phyloP scores from a whole-genome alignment of 2,888 invertebrate species.

The Anticlea derivata region DNA sequence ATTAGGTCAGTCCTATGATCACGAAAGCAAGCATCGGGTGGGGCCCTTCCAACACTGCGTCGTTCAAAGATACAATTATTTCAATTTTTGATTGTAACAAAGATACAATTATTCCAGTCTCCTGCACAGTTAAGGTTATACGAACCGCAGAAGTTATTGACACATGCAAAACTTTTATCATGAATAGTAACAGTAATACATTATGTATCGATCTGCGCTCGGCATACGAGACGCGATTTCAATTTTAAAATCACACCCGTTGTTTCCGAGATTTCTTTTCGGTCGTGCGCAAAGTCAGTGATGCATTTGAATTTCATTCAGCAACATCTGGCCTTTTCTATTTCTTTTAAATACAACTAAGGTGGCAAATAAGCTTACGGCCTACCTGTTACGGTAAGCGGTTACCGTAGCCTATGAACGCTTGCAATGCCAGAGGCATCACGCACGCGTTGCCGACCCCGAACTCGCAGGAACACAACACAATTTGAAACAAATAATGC shows the following conservation, averaged over 20 bases:
- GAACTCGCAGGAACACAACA: no score
- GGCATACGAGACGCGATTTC: constrained; percentile 47
- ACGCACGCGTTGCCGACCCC: no score
- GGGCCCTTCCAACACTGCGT: no score
- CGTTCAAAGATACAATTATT: no score
- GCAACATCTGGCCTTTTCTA: constrained; percentile 30
- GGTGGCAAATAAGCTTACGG: no score
- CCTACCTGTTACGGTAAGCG: no score
- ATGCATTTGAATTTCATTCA: constrained; percentile 41
- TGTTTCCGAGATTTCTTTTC: constrained; percentile 52
- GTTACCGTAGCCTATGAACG: no score
- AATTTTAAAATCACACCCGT: constrained; percentile 57
- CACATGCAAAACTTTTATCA: constrained; percentile 50
- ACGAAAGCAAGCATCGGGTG: no score
- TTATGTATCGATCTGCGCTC: constrained; percentile 50
- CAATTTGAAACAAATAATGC: no score
- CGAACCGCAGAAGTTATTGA: constrained; percentile 46
- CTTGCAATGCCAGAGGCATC: no score
- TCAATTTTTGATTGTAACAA: not conserved
- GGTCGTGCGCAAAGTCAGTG: constrained; percentile 48
- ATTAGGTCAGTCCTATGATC: no score
- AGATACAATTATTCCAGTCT: constrained; percentile 3
- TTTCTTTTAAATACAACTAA: no score
- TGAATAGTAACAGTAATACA: constrained; percentile 49
- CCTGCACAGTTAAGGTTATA: constrained; percentile 22